Evolutionary conservation across 2,888 invertebrate genomes (phyloP).

Genomic region (Helobdella robusta): DNA sequence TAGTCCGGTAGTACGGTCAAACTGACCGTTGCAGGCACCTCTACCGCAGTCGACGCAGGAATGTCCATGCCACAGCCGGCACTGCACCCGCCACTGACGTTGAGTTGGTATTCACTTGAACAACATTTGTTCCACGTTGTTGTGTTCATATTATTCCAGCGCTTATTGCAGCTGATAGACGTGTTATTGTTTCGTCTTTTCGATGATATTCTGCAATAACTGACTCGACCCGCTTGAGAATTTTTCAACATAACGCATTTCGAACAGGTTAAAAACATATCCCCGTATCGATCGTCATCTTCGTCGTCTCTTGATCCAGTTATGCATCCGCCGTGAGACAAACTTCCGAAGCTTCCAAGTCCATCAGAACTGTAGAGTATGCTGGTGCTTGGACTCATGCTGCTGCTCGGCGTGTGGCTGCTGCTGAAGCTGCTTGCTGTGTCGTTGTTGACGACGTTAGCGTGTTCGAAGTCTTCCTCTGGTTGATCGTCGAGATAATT

Average conservation of each 20-base stretch:
- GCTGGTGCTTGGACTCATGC: slow-evolving; percentile 27
- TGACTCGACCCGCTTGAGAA: slow-evolving; percentile 31
- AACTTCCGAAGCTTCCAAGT: slow-evolving; percentile 25
- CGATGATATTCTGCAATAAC: slow-evolving; percentile 31
- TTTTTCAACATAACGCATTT: slow-evolving; percentile 35
- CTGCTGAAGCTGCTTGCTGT: slow-evolving; percentile 30
- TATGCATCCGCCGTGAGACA: slow-evolving; percentile 4
- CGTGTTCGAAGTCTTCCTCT: slow-evolving; percentile 31
- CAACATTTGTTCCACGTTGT: slow-evolving; percentile 33
- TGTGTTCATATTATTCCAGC: slow-evolving; percentile 36
- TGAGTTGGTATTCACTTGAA: slow-evolving; percentile 34
- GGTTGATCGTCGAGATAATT: slow-evolving; percentile 35
- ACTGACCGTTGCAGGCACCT: slow-evolving; percentile 28
- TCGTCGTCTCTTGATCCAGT: not conserved
- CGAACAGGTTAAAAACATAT: slow-evolving; percentile 33
- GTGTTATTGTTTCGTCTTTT: too few species aligned
- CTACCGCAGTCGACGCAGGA: slow-evolving; percentile 24
- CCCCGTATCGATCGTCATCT: slow-evolving; percentile 26
- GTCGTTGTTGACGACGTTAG: slow-evolving; percentile 31
- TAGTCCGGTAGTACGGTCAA: slow-evolving; percentile 35
- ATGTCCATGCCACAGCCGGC: too few species aligned
- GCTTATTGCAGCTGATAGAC: slow-evolving; percentile 34
- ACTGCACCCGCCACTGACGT: slow-evolving; percentile 9
- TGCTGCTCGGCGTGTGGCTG: slow-evolving; percentile 29
- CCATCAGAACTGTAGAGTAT: slow-evolving; percentile 28